Evolutionary conservation across 2,113 vertebrate genomes (phyloP).

Genomic region (Taxidea taxus): DNA sequence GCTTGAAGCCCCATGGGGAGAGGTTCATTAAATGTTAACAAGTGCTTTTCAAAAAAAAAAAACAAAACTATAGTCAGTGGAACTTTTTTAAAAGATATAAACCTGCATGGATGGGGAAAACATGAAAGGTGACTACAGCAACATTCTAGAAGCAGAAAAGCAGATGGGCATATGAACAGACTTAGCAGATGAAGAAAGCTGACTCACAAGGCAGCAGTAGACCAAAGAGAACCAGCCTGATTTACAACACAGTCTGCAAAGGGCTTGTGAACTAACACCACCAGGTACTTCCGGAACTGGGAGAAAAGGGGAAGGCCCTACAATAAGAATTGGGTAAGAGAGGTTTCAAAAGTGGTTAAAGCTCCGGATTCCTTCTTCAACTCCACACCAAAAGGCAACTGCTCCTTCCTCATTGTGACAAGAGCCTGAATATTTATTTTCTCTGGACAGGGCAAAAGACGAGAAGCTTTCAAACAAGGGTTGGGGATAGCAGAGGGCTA

Average conservation of each 20-base stretch:
- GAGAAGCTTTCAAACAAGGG: neutral
- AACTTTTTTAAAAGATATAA: neutral
- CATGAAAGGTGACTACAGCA: neutral
- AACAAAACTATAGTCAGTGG: too few species aligned
- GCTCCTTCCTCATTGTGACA: neutral
- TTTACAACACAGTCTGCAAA: neutral
- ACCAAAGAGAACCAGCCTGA: neutral
- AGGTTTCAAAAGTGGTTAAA: neutral
- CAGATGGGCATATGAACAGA: neutral
- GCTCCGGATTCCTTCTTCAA: neutral
- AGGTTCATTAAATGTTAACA: constrained; percentile 61
- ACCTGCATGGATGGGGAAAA: neutral
- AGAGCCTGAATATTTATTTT: neutral
- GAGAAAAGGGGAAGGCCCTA: neutral
- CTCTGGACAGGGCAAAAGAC: neutral
- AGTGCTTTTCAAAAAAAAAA: constrained; percentile 42
- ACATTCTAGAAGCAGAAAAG: neutral
- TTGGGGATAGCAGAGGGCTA: neutral
- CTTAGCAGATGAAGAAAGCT: neutral
- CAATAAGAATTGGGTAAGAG: neutral
- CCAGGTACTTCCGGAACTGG: neutral
- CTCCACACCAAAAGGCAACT: neutral
- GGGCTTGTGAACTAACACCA: neutral
- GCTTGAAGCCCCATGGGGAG: constrained; percentile 76
- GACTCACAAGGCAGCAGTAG: neutral